Evolutionary conservation across 1,140 invertebrate genomes (phyloP).

Genomic region (Bombus impatiens): DNA sequence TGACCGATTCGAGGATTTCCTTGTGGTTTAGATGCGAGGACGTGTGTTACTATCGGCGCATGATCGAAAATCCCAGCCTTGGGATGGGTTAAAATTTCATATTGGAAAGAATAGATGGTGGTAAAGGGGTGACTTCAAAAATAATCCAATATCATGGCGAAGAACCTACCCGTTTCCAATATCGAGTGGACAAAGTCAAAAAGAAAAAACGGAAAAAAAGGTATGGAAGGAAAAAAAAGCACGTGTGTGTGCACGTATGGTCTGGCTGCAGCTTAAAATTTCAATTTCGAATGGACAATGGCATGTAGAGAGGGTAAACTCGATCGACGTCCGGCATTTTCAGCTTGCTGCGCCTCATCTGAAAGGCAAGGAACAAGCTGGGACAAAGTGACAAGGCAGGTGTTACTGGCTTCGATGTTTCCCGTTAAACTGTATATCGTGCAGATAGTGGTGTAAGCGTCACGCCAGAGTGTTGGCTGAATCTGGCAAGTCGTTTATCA

Average conservation of each 20-base stretch:
- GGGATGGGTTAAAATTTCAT: constrained; percentile 5
- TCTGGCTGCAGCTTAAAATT: background rate
- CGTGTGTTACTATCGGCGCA: background rate
- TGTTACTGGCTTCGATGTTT: constrained; percentile 14
- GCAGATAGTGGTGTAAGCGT: constrained; percentile 19
- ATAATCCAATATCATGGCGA: background rate
- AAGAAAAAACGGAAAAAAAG: background rate
- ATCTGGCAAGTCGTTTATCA: constrained; percentile 66
- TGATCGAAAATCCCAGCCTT: background rate
- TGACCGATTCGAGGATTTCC: constrained; percentile 2
- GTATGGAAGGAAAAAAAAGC: background rate
- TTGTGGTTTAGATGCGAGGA: background rate
- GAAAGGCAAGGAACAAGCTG: constrained; percentile 19
- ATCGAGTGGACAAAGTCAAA: constrained; percentile 14
- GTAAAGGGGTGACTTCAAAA: background rate
- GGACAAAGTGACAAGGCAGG: constrained; percentile 17
- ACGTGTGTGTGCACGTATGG: background rate
- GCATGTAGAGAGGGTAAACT: background rate
- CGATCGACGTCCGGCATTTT: constrained; percentile 28
- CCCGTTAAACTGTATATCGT: constrained; percentile 40
- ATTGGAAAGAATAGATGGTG: background rate
- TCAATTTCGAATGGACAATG: constrained; percentile 19
- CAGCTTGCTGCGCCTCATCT: background rate
- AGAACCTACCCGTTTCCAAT: constrained; percentile 1
- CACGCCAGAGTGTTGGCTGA: constrained; percentile 43